phyloP scores from a whole-genome alignment of 2,797 vertebrate species.

The Crocodylus rhombifer region DNA sequence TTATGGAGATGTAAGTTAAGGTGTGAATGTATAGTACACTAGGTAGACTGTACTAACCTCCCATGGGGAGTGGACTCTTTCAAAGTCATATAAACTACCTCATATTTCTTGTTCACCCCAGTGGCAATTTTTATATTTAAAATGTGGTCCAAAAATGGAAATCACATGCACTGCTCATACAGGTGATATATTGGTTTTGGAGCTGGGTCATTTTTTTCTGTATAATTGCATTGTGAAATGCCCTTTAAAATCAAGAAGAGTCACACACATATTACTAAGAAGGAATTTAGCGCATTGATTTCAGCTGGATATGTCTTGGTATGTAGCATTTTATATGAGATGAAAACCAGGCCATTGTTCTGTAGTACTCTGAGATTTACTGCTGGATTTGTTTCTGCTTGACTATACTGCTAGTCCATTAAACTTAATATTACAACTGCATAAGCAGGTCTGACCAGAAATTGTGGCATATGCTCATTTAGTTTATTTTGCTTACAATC shows the following conservation, averaged over 20 bases:
- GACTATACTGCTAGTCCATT: neutral
- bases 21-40: accelerated
- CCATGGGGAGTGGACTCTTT: neutral
- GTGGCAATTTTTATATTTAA: neutral
- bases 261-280: neutral
- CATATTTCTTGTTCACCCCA: neutral
- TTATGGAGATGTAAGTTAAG: neutral
- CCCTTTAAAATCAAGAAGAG: neutral
- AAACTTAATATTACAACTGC: neutral
- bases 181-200: neutral
- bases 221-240: neutral
- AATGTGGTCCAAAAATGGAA: neutral
- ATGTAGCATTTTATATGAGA: neutral
- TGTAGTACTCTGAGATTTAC: neutral
- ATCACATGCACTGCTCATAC: neutral
- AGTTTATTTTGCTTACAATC: neutral
- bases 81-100: neutral
- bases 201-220: neutral
- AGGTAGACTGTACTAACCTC: neutral
- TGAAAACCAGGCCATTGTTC: neutral
- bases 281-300: neutral
- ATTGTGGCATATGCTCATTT: neutral
- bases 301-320: accelerated
- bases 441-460: neutral
- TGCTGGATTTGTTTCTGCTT: neutral